Evolutionary conservation across 2,113 vertebrate genomes (phyloP), one percentile per base, ranked within the genome.

Genomic region (Nipponia nippon): DNA sequence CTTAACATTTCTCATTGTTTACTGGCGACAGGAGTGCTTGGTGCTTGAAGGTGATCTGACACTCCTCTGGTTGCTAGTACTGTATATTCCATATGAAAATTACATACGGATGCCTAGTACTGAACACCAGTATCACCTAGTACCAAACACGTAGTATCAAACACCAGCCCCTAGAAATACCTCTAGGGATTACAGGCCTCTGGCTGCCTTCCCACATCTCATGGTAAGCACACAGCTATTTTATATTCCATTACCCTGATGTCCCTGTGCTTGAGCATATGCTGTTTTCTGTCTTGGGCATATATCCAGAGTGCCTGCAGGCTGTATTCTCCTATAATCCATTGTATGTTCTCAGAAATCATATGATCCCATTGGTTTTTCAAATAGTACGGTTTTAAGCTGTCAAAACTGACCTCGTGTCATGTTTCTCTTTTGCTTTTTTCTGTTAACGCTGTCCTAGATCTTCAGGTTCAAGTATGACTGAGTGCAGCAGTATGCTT

Each of bases 281-380:
- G 94, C 58, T 82, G 87, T 94, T 97, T 77, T 96, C 93, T 96
- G 88, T 87, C 90, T 90, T 88, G 89, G 95, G 90, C 91, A 58
- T 34, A n/a, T 77, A 88, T 95, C 94, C 95, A 92, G 81, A 92
- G 46, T 88, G 94, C 93, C 95, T 91, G 61, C 86, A 95, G 91
- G 88, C 91, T 95, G 49, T 66, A 71, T 66, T 79, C 82, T 89
- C 90, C 77, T 89, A 23, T 87, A 90, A 96, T 83, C 67, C 53
- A 42, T 18, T 95, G 63, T 79, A 76, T 67, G 52, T 96, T 97
- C 83, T 55, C 56, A 95, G 87, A 95, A 96, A 85, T 82, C 72
- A 69, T 62, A 73, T 56, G 86, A 94, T 73, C 30, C 38, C 58
- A 36, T 32, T 65, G 87, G 55, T 80, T 89, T 86, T 88, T 92